Conservation (phyloP, 2,888 invertebrate genomes). For the Exephanes ischioxanthus region DNA sequence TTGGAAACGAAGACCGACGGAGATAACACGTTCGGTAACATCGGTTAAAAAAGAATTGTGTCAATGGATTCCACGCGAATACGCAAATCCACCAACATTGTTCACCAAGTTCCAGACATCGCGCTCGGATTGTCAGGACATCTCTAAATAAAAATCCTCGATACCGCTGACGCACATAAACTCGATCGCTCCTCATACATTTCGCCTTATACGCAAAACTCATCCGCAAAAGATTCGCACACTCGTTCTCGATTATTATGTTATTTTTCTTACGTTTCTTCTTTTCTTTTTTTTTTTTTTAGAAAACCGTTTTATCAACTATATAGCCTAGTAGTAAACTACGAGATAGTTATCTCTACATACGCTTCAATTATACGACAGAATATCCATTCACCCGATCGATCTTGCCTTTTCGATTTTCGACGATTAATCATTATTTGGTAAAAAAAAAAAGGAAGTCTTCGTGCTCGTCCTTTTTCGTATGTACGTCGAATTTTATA, state of each 20-base stretch:
- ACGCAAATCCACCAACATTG: background rate
- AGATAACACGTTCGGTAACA: slow-evolving; percentile 37
- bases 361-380: slow-evolving; percentile 42
- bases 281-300: slow-evolving; percentile 36
- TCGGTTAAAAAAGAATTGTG: slow-evolving; percentile 31
- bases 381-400: slow-evolving; percentile 34
- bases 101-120: background rate
- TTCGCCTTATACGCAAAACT: slow-evolving; percentile 6
- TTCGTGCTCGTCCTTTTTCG: background rate
- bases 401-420: slow-evolving; percentile 22
- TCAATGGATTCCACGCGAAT: background rate
- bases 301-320: slow-evolving; percentile 61
- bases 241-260: slow-evolving; percentile 12
- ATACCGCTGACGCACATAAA: slow-evolving; percentile 1
- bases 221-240: slow-evolving; percentile 29
- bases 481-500: background rate
- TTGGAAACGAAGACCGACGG: slow-evolving; percentile 32
- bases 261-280: slow-evolving; percentile 14
- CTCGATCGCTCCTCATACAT: slow-evolving; percentile 23
- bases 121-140: background rate
- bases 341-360: slow-evolving; percentile 55
- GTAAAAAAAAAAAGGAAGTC: slow-evolving; percentile 43
- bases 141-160: slow-evolving; percentile 20
- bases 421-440: slow-evolving; percentile 34
- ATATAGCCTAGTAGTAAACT: slow-evolving; percentile 52